Evolutionary conservation across 2,888 invertebrate genomes (phyloP).

Genomic region (Leptogaster cylindrica): DNA sequence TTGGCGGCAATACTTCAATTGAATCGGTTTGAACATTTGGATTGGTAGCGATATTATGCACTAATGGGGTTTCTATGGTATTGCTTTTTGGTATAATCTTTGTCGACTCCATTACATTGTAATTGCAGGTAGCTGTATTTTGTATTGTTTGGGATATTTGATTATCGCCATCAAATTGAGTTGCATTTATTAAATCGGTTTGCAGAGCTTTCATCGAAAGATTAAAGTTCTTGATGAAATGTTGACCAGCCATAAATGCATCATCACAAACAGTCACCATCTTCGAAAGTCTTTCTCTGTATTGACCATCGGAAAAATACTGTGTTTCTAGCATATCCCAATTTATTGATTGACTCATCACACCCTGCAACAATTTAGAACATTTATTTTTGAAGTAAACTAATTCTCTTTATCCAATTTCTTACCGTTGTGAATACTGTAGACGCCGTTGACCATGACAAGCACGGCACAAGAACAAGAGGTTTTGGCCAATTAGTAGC

Average conservation of each 20-base stretch:
- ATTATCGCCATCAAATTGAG: slow-evolving; percentile 7
- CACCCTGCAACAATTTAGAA: slow-evolving; percentile 74
- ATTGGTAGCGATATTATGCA: not conserved
- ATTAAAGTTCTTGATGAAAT: slow-evolving; percentile 73
- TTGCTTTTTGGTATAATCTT: not conserved
- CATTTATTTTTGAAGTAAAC: no score
- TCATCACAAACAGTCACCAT: slow-evolving; percentile 83
- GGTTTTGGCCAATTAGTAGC: slow-evolving; percentile 97
- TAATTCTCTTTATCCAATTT: not conserved
- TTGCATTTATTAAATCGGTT: slow-evolving; percentile 57
- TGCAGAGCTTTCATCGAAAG: slow-evolving; percentile 63
- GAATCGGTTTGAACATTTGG: not conserved
- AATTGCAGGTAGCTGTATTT: slow-evolving; percentile 62
- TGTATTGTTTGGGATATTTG: slow-evolving; percentile 51
- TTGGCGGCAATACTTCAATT: not conserved
- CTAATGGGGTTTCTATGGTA: not conserved
- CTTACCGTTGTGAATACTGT: slow-evolving; percentile 88
- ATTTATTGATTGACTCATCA: slow-evolving; percentile 92
- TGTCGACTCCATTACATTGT: slow-evolving; percentile 63
- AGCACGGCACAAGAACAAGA: slow-evolving; percentile 89
- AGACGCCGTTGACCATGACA: slow-evolving; percentile 97
- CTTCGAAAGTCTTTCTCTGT: slow-evolving; percentile 83
- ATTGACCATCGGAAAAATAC: slow-evolving; percentile 80
- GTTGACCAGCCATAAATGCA: slow-evolving; percentile 74
- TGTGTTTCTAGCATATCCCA: slow-evolving; percentile 91